These are phyloP conservation scores for Iselma pallidipennis DNA, from an alignment of 2,888 invertebrate genomes.

Conservation along the genomic window DNA sequence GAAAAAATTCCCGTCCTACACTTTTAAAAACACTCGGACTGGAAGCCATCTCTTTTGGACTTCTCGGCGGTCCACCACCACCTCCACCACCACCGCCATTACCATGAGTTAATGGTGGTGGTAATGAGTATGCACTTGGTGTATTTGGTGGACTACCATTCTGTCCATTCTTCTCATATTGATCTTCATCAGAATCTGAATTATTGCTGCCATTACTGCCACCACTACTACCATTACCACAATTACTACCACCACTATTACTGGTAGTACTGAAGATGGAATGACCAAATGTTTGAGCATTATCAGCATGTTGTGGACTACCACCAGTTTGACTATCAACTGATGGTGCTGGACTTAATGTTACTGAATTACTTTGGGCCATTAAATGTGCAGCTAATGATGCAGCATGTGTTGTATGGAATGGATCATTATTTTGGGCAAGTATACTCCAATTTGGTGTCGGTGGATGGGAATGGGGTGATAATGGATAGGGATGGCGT, in stretches of 20 bases:
- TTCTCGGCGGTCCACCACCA: constrained; percentile 61
- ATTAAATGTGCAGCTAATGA: constrained; percentile 73
- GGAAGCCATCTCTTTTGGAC: constrained; percentile 60
- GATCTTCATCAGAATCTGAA: constrained; percentile 83
- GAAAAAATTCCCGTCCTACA: constrained; percentile 74
- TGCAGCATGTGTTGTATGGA: constrained; percentile 59
- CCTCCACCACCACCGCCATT: neutral
- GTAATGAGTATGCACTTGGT: constrained; percentile 56
- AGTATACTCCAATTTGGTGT: constrained; percentile 72
- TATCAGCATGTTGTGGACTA: constrained; percentile 77
- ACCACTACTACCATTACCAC: constrained; percentile 63
- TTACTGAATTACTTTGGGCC: constrained; percentile 80
- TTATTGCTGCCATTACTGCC: constrained; percentile 71
- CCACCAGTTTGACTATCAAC: constrained; percentile 81
- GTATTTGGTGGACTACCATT: constrained; percentile 60
- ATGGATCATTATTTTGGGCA: constrained; percentile 50
- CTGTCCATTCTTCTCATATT: constrained; percentile 51
- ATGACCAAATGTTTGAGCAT: constrained; percentile 53
- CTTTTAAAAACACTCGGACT: constrained; percentile 59
- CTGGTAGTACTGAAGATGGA: constrained; percentile 56
- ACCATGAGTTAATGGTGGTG: constrained; percentile 50
- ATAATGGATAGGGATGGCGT: constrained; percentile 71
- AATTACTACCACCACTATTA: constrained; percentile 53
- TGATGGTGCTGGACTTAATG: constrained; percentile 87
- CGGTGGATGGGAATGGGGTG: constrained; percentile 80